Evolutionary conservation across 2,113 vertebrate species (phyloP).

Genomic region (Emydocephalus ijimae): DNA sequence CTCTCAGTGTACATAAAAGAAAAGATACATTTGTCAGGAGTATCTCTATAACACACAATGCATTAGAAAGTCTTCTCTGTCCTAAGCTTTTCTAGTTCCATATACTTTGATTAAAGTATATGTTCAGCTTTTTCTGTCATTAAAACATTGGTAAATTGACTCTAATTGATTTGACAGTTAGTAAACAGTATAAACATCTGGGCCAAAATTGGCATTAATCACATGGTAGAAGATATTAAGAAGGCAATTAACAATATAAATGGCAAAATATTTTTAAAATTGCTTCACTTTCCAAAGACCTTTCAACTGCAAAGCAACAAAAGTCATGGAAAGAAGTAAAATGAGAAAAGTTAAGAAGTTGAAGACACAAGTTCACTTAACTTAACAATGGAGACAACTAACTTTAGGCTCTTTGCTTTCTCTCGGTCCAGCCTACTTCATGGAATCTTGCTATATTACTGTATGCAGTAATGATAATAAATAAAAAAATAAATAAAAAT

Average conservation of each 20-base stretch:
- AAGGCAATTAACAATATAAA: constrained; percentile 19
- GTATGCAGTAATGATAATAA: background rate
- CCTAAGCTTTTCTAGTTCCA: background rate
- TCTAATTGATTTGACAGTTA: constrained; percentile 21
- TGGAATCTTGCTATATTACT: background rate
- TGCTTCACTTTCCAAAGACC: constrained; percentile 15
- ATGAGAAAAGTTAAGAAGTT: background rate
- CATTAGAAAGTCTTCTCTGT: background rate
- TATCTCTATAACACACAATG: background rate
- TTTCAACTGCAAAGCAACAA: background rate
- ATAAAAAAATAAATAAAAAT: background rate
- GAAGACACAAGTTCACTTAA: background rate
- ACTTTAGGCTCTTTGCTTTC: background rate
- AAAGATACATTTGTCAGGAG: too few relatives aligned
- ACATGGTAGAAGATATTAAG: constrained; percentile 11
- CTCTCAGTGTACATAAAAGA: too few relatives aligned
- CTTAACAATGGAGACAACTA: background rate
- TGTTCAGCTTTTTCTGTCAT: background rate
- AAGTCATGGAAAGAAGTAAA: background rate
- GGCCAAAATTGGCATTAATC: constrained; percentile 5
- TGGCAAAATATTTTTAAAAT: constrained; percentile 4
- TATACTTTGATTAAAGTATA: background rate
- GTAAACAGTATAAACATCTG: background rate
- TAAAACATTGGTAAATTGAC: background rate
- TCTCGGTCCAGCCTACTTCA: background rate